Evolutionary conservation across 2,888 invertebrate species (phyloP), one percentile per base, ranked within the genome.

Genomic region (Sepiola atlantica): DNA sequence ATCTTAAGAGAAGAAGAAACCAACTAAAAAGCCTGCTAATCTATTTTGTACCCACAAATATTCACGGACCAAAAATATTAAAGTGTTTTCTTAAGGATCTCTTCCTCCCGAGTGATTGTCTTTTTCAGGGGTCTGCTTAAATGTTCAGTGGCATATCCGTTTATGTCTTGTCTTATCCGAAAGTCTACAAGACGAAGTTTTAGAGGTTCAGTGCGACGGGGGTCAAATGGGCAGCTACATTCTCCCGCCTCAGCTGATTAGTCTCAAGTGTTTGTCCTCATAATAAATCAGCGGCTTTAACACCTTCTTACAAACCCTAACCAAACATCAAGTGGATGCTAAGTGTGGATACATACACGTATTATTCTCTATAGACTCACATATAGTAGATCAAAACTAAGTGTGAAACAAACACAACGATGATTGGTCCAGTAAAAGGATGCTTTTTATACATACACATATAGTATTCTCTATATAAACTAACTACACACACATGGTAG

Each of bases 71-170:
- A 77, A 77, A 77, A 77, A 77, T 77, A n/a, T 18, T 77, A 18
- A 77, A 77, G 77, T 77, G 77, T 77, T 77, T 77, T n/a, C 77
- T 77, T 77, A 77, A 77, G 77, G 77, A n/a, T 77, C 77, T 77
- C 77, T 77, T 77, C 77, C 77, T 77, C n/a, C n/a, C n/a, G 77
- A n/a, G 32, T 77, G 77, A 77, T 77, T 77, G 77, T 77, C n/a
- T 77, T 77, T 77, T 77, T 77, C n/a, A 77, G 77, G 77, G 77
- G 77, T 77, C 77, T 77, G 12, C 77, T 77, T n/a, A 77, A 77
- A 77, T 77, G 77, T 77, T 77, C 77, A 77, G 77, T 77, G 77
- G n/a, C n/a, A 77, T 77, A n/a, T 77, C 77, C 77, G 77, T n/a
- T 77, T 77, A 77, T 77, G 77, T 77, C 77, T 77, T 77, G 77